Percentiles rank a stretch among this genome's conserved stretches.
These are phyloP conservation scores for Salvelinus sp. DNA, from an alignment of 2,113 vertebrate genomes.

Conservation along the genomic window DNA sequence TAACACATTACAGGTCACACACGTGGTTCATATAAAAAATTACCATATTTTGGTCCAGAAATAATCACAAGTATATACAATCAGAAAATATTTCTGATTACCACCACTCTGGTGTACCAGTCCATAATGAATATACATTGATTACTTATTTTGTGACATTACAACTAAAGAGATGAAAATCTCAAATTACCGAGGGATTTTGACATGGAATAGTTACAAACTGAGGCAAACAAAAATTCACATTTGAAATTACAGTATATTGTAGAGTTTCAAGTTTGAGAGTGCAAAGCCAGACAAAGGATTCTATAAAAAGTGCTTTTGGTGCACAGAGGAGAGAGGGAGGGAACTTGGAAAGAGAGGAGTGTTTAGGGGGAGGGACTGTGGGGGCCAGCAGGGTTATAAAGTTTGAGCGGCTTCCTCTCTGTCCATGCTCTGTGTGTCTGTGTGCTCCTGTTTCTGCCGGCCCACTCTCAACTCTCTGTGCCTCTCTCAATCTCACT, in stretches of 20 bases:
- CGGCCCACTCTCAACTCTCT: slow-evolving; percentile 42
- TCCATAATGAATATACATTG: no score
- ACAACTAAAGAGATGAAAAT: neutral
- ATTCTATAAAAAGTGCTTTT: neutral
- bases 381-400: slow-evolving; percentile 67
- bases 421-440: slow-evolving; percentile 59
- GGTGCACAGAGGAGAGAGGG: neutral
- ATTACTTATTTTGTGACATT: neutral
- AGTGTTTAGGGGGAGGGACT: slow-evolving; percentile 35
- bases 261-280: neutral
- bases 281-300: neutral
- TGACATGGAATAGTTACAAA: neutral
- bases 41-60: no score
- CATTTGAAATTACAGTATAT: neutral
- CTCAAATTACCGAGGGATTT: neutral
- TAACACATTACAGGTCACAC: no score
- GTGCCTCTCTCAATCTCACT: slow-evolving; percentile 36
- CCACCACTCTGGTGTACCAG: no score
- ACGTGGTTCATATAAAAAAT: no score
- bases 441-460: slow-evolving; percentile 61
- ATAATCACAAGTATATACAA: no score
- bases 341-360: slow-evolving; percentile 44
- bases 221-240: neutral
- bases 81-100: no score
- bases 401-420: slow-evolving; percentile 59